A percentile compares a stretch with the other conserved stretches of the same genome.
Conservation (phyloP, 2,113 vertebrate genomes). For the Pelecanus crispus region DNA sequence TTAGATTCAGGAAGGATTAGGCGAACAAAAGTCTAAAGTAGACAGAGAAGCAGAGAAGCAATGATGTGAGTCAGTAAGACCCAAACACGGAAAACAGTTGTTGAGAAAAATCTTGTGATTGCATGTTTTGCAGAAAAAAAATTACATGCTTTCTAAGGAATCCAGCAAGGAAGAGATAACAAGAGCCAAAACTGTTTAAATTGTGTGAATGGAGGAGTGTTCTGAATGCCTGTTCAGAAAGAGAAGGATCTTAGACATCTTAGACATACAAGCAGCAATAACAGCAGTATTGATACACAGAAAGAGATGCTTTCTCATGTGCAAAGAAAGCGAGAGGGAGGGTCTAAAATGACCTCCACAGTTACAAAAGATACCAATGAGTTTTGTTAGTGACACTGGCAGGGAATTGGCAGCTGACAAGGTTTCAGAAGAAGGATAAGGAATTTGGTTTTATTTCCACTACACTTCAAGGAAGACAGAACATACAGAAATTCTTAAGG, state of each 20-base stretch:
- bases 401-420: neutral
- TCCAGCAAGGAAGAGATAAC: neutral
- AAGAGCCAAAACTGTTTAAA: neutral
- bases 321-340: neutral
- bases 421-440: neutral
- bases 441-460: neutral
- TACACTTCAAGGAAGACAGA: neutral
- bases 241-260: neutral
- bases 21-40: neutral
- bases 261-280: neutral
- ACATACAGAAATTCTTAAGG: neutral
- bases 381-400: neutral
- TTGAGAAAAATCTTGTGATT: neutral
- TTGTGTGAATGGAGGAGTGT: neutral
- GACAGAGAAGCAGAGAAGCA: neutral
- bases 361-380: neutral
- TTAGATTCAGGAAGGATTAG: neutral
- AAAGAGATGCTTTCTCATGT: neutral
- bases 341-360: neutral
- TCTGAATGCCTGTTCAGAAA: neutral
- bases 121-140: neutral
- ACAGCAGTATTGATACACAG: rapidly evolving
- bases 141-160: neutral
- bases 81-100: neutral
- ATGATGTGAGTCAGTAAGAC: neutral